Conservation (phyloP, 2,113 vertebrate species). For the Syngnathus typhle region DNA sequence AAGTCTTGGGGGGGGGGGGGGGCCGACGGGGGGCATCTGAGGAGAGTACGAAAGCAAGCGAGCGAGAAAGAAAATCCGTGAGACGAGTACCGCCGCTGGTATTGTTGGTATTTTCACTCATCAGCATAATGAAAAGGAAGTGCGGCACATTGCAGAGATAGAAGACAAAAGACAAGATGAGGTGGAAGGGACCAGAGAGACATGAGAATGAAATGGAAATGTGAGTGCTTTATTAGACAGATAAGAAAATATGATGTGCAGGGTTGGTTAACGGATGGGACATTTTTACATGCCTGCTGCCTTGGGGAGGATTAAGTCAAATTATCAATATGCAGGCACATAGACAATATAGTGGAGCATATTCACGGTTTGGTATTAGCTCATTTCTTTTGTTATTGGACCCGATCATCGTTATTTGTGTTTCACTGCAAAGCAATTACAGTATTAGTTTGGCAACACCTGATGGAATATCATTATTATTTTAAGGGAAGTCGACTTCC, state of each 20-base stretch:
- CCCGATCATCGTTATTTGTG: too few species aligned
- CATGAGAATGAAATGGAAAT: background rate
- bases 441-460: too few species aligned
- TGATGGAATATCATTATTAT: too few species aligned
- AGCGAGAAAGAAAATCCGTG: constrained; percentile 16
- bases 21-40: constrained; percentile 22
- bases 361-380: too few species aligned
- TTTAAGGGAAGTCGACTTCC: too few species aligned
- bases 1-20: constrained; percentile 17
- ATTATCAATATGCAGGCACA: background rate
- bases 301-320: background rate
- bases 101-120: constrained; percentile 35
- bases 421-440: too few species aligned
- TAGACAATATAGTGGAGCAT: too few species aligned
- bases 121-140: constrained; percentile 46
- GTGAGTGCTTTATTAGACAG: background rate
- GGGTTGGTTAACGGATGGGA: background rate
- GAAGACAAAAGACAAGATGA: constrained; percentile 23
- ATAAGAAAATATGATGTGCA: background rate
- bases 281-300: background rate
- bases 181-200: constrained; percentile 1
- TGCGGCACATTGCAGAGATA: constrained; percentile 33
- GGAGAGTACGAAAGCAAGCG: constrained; percentile 18
- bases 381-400: too few species aligned
- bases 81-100: constrained; percentile 25